These are phyloP conservation scores for Laticauda colubrina DNA, from an alignment of 2,113 vertebrate genomes.

Conservation along the genomic window DNA sequence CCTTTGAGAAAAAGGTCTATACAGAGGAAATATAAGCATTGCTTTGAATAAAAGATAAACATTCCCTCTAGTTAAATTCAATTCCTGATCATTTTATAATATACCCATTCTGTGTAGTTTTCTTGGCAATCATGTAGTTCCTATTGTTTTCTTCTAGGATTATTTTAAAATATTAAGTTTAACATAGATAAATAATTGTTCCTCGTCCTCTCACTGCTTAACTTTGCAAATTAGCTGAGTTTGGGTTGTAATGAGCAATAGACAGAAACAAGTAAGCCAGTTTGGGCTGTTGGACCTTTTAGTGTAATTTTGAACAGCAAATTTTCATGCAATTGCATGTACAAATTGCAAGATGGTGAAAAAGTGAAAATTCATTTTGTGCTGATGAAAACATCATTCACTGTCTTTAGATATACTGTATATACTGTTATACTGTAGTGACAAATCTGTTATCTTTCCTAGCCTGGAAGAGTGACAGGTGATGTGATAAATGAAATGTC, in stretches of 20 bases:
- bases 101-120: background rate
- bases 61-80: background rate
- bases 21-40: background rate
- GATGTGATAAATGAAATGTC: background rate
- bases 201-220: background rate
- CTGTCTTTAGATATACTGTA: background rate
- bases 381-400: background rate
- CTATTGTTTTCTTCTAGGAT: background rate
- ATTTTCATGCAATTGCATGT: background rate
- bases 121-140: background rate
- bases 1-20: background rate
- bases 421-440: background rate
- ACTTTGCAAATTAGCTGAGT: background rate
- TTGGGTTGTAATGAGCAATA: background rate
- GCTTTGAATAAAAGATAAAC: background rate
- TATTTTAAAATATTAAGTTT: background rate
- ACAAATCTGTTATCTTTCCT: background rate
- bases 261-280: background rate
- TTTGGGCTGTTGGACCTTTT: background rate
- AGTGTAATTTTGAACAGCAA: background rate
- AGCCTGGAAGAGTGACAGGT: background rate
- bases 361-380: background rate
- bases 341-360: background rate
- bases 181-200: background rate
- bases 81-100: background rate